phyloP scores from a whole-genome alignment of 2,113 vertebrate genomes.

The Heterotilapia buettikoferi region DNA sequence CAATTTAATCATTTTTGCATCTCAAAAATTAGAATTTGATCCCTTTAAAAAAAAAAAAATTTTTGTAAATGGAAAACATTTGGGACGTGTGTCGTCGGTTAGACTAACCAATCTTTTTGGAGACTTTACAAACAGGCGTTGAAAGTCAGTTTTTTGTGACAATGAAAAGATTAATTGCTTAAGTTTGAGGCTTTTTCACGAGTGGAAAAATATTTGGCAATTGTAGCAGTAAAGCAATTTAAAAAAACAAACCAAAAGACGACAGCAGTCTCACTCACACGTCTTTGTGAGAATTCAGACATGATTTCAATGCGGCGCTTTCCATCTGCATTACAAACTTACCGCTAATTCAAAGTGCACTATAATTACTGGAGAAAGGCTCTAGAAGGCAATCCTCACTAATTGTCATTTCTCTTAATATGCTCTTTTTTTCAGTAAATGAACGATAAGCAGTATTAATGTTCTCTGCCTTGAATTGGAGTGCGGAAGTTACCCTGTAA shows the following conservation, averaged over 20 bases:
- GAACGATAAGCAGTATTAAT: conserved; percentile 8
- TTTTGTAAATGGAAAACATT: neutral
- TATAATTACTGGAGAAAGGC: neutral
- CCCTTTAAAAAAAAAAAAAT: neutral
- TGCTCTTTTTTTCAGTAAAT: neutral
- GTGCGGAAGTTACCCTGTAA: neutral
- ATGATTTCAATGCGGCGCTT: neutral
- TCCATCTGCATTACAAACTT: neutral
- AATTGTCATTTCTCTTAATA: conserved; percentile 13
- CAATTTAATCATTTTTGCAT: neutral
- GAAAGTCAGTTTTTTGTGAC: neutral
- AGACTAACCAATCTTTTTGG: neutral
- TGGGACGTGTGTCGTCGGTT: neutral
- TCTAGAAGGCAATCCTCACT: neutral
- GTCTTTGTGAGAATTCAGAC: neutral
- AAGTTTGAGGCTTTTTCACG: neutral
- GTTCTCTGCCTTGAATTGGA: neutral
- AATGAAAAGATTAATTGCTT: neutral
- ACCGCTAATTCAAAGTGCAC: neutral
- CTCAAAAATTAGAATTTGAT: neutral
- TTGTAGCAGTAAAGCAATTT: neutral
- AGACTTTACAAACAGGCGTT: neutral
- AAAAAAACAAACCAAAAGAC: neutral
- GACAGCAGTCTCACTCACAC: neutral
- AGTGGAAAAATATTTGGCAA: neutral